Evolutionary conservation across 2,113 vertebrate genomes (phyloP).

Genomic region (Coryphaenoides rupestris): DNA sequence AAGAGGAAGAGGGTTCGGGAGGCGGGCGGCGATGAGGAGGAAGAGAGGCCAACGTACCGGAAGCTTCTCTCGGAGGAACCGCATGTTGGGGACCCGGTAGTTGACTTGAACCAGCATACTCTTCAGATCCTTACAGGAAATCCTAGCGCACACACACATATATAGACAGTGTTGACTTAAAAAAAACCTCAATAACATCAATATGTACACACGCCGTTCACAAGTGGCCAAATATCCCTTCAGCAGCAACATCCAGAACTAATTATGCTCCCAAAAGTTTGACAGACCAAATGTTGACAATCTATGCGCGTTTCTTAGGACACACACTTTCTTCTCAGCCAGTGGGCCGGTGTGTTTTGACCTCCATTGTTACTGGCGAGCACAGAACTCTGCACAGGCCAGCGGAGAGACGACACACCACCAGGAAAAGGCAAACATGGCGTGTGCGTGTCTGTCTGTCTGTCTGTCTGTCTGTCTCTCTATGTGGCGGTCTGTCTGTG

Average conservation of each 20-base stretch:
- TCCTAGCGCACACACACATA: slow-evolving; percentile 67
- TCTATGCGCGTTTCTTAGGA: background rate
- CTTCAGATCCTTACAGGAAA: slow-evolving; percentile 98
- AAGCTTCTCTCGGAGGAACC: slow-evolving; percentile 91
- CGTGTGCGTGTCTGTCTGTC: too few relatives aligned
- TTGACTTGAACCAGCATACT: slow-evolving; percentile 97
- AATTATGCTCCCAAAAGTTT: too few relatives aligned
- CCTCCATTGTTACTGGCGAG: slow-evolving; percentile 31
- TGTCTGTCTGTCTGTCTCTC: too few relatives aligned
- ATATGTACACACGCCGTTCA: too few relatives aligned
- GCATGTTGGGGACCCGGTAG: slow-evolving; percentile 97
- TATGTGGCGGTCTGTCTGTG: too few relatives aligned
- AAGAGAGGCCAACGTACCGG: slow-evolving; percentile 79
- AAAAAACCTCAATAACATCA: slow-evolving; percentile 19
- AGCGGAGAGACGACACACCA: slow-evolving; percentile 30
- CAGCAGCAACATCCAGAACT: background rate
- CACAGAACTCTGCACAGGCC: slow-evolving; percentile 31
- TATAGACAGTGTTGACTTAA: slow-evolving; percentile 12
- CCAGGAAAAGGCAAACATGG: too few relatives aligned
- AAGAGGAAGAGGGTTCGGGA: slow-evolving; percentile 7
- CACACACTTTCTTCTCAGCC: background rate
- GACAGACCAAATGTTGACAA: too few relatives aligned
- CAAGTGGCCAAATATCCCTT: background rate
- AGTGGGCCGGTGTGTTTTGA: slow-evolving; percentile 12
- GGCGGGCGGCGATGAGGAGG: slow-evolving; percentile 15